Base-by-base conservation (phyloP, 1,140 invertebrate species). In the Aporrectodea caliginosa region DNA sequence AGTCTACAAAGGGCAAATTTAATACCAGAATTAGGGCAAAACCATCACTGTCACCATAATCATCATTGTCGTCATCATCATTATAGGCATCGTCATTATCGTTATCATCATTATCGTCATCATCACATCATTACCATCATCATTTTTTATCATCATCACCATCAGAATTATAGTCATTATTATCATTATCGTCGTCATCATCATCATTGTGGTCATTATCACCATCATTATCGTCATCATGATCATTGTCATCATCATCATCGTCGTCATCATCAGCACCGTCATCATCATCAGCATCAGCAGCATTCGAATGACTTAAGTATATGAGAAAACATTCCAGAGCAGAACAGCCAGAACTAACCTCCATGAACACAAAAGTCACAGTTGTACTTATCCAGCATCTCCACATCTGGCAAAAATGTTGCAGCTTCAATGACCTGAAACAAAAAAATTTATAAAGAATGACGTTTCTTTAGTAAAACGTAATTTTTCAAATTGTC, bases 351-450 rank as follows among this genome's bases (percentile, higher is more conserved):
- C 6, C 43, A 22, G 6, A 12, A 58, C 88, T 88, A 85, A 93
- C 93, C 93, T 82, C 96, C 97, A 90, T 98, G 97, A 81, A 97
- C 95, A 91, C 97, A 98, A 89, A 98, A 98, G 89, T 97, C 94
- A 90, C 96, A 98, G 84, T 95, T 91, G 86, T 98, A 93, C 89
- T 96, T 93, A 87, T 98, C 95, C 83, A 98, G 90, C 0, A 96
- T 98, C 86, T 98, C 96, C 75, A 98, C 88, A 16, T 95, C 97
- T 34, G 97, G 98, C 16, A 97, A 94, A 89, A 98, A 98, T 30
- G 97, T 96, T 58, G 95, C 96, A 81, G 92, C 94, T 89, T 98
- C 94, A 1, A 98, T 94, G 35, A 98, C 95, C 87, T 88, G 69
- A 58, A 77, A 27, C 70, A 69, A 29, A 76, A 29, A 82, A 83